Conservation (phyloP, 2,797 vertebrate species). For the Xenopus petersii region DNA sequence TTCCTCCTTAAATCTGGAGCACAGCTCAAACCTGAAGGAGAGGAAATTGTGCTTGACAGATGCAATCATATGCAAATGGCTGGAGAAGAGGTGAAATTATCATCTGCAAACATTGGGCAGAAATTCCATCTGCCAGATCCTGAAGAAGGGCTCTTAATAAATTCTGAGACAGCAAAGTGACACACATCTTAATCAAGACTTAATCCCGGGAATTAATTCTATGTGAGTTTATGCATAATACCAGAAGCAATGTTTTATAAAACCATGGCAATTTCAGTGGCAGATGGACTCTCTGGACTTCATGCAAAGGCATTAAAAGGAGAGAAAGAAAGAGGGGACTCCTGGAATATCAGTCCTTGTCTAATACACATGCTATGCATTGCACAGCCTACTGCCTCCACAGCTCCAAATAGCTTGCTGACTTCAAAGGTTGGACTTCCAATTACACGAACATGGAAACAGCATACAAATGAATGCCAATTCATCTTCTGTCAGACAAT, state of each 20-base stretch:
- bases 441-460: conserved; percentile 43
- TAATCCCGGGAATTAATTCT: conserved; percentile 94
- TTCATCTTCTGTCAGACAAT: conserved; percentile 3
- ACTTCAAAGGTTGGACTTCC: conserved; percentile 53
- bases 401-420: conserved; percentile 1
- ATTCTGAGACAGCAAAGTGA: conserved; percentile 94
- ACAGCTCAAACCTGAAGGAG: conserved; percentile 58
- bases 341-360: conserved; percentile 50
- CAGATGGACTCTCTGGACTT: conserved; percentile 79
- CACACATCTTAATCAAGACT: conserved; percentile 95
- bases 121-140: conserved; percentile 88
- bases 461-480: conserved; percentile 24
- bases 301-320: conserved; percentile 61
- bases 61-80: conserved; percentile 86
- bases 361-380: conserved; percentile 46
- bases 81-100: conserved; percentile 85
- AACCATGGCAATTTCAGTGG: conserved; percentile 69
- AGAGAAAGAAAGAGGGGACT: conserved; percentile 36
- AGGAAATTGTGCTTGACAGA: conserved; percentile 73
- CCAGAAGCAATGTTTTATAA: conserved; percentile 65
- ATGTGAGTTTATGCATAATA: conserved; percentile 89
- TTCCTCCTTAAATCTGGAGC: conserved; percentile 62
- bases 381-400: conserved; percentile 45
- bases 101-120: conserved; percentile 91
- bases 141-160: conserved; percentile 88